A percentile compares a stretch with the other conserved stretches of the same genome.
These are phyloP conservation scores for Panorpa germanica DNA, from an alignment of 2,888 invertebrate genomes.

Conservation along the genomic window DNA sequence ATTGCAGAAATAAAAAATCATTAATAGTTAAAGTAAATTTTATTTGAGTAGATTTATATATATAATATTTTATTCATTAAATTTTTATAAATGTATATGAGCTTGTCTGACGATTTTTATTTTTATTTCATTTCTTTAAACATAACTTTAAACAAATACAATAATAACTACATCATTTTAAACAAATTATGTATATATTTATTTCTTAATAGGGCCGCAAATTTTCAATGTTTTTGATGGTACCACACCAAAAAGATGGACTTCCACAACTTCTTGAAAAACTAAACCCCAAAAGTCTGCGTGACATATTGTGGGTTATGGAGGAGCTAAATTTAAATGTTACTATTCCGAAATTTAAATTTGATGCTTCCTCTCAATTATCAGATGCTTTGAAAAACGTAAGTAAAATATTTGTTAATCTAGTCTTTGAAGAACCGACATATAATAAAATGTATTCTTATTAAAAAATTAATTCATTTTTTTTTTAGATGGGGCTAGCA, in stretches of 20 bases:
- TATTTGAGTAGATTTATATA: slow-evolving; percentile 16
- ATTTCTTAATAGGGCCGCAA: slow-evolving; percentile 38
- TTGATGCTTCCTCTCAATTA: slow-evolving; percentile 44
- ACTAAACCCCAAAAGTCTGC: slow-evolving; percentile 32
- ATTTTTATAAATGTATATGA: too few species aligned
- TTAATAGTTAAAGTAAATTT: too few species aligned
- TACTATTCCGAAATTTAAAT: slow-evolving; percentile 53
- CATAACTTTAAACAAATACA: too few species aligned
- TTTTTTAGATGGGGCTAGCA: slow-evolving; percentile 43
- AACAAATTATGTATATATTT: slow-evolving; percentile 4
- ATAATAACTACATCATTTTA: too few species aligned
- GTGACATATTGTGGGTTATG: slow-evolving; percentile 35
- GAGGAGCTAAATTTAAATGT: slow-evolving; percentile 38
- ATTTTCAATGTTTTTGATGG: slow-evolving; percentile 51
- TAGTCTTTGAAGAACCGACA: not conserved
- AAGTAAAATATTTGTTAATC: slow-evolving; percentile 13
- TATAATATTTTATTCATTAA: too few species aligned
- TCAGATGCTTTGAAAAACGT: slow-evolving; percentile 41
- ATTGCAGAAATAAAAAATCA: too few species aligned
- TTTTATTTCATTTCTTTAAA: too few species aligned
- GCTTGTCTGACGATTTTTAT: too few species aligned
- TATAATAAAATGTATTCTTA: slow-evolving; percentile 8
- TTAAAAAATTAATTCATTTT: slow-evolving; percentile 10
- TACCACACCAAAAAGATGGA: slow-evolving; percentile 45
- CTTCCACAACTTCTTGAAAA: slow-evolving; percentile 35